A percentile compares a stretch with the other conserved stretches of the same genome.
Conservation (phyloP, 2,888 invertebrate genomes). For the Sinodicranocentrus sp. region DNA sequence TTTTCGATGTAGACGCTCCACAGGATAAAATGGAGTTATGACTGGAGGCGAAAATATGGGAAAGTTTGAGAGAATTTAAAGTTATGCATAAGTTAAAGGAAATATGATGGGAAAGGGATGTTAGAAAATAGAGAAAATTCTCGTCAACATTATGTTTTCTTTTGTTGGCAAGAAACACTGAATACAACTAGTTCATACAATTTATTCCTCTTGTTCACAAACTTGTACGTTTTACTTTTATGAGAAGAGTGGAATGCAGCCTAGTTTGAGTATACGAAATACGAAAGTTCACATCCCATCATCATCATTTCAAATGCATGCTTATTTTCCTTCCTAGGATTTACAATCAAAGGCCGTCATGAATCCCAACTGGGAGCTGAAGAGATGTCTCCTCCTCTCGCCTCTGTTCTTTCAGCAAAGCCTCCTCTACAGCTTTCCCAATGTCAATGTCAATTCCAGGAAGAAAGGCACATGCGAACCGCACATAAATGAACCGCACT, state of each 20-base stretch:
- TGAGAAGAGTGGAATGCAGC: neutral
- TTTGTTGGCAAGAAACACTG: too few relatives aligned
- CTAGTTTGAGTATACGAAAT: neutral
- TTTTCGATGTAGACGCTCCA: conserved; percentile 43
- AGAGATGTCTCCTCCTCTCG: too few relatives aligned
- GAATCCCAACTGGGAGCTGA: conserved; percentile 20
- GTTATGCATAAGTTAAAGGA: conserved; percentile 47
- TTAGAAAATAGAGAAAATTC: too few relatives aligned
- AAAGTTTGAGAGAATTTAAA: conserved; percentile 48
- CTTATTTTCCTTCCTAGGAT: conserved; percentile 43
- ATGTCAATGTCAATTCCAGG: conserved; percentile 59
- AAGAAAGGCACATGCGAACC: conserved; percentile 6
- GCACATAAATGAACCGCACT: neutral
- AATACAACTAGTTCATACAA: too few relatives aligned
- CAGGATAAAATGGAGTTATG: conserved; percentile 48
- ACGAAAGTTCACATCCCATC: neutral
- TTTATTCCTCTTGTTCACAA: neutral
- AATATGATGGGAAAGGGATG: too few relatives aligned
- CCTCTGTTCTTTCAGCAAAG: conserved; percentile 27
- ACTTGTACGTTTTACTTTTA: neutral
- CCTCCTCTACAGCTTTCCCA: conserved; percentile 2
- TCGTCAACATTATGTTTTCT: too few relatives aligned
- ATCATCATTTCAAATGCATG: conserved; percentile 19
- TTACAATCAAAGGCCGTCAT: conserved; percentile 42
- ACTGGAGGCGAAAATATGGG: conserved; percentile 51